Base-by-base conservation (phyloP, 2,113 vertebrate genomes). In the Cyprichromis sp. region DNA sequence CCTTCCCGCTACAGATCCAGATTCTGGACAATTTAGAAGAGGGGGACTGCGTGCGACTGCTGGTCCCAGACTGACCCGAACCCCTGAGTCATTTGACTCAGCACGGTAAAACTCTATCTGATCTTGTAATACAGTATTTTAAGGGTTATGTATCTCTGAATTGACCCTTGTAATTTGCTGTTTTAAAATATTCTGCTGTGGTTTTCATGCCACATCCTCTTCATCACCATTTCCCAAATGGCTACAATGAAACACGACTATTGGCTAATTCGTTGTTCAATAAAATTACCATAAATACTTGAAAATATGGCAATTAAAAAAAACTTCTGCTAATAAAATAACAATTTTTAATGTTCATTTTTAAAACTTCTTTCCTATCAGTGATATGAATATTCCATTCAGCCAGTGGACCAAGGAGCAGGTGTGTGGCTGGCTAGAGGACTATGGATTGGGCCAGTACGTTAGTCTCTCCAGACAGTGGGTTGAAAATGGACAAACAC, bases 41-140 rank as follows among this genome's bases (percentile, higher is more conserved):
- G 99, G 98, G 1, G 99, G 99, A 0, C 96, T 99, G n/a, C 96
- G 99, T n/a, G 97, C 99, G 0, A 99, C 99, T 19, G 98, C 99
- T 8, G 98, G 98, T 24, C 98, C 99, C 50, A 96, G 99, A 63
- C 95, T 99, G 8, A 97, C 98, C 84, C 96, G 97, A 54, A 97
- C 97, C 19, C 97, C 97, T 82, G 98, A 99, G 53, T 91, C 97
- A 34, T 93, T 85, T 34, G 78, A 93, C 57, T 68, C 93, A 31
- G n/a, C 88, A 82, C 89, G 94, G 97, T 97, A 96, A 83, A 87
- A 1, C 8, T 17, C n/a, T 9, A 7, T 31, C 21, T 40, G 31
- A 14, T 7, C 4, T 24, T 50, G 29, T 26, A 59, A 3, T 8
- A 13, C 11, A 80, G 4, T 21, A 3, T 24, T 71, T 63, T 8